Evolutionary conservation across 2,113 vertebrate species (phyloP).

Genomic region (Tinamus guttatus): DNA sequence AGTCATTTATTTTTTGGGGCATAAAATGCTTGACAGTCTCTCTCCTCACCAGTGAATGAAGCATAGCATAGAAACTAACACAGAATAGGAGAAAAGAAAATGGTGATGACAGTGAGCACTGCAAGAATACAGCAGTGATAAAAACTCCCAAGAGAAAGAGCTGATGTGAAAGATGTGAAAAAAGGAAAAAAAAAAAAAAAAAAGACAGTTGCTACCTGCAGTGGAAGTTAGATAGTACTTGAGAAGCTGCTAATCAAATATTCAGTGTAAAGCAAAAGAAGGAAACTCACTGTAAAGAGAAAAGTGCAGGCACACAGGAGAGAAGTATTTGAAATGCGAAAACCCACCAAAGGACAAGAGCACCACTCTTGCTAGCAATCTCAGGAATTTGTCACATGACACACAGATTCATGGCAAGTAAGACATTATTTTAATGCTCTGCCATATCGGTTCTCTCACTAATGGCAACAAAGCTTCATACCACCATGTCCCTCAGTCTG

Average conservation of each 20-base stretch:
- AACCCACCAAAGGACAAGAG: neutral
- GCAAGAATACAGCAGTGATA: constrained; percentile 12
- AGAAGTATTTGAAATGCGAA: neutral
- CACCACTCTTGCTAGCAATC: neutral
- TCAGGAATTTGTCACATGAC: neutral
- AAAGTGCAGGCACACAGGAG: neutral
- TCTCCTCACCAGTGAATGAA: neutral
- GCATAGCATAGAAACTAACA: neutral
- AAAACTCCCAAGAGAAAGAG: constrained; percentile 1
- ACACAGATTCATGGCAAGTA: neutral
- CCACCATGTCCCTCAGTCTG: neutral
- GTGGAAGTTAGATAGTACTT: constrained; percentile 1
- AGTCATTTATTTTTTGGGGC: constrained; percentile 8
- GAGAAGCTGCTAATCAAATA: constrained; percentile 46
- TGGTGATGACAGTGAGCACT: neutral
- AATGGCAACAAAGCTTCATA: neutral
- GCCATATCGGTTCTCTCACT: neutral
- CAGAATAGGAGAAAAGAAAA: neutral
- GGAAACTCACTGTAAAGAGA: neutral
- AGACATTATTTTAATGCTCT: neutral
- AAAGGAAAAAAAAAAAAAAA: neutral
- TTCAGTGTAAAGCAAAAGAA: constrained; percentile 44
- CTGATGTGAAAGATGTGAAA: neutral
- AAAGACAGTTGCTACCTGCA: neutral
- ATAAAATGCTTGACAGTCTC: constrained; percentile 26